Base-by-base conservation (phyloP, 2,888 invertebrate species). In the Tetragnatha montana region DNA sequence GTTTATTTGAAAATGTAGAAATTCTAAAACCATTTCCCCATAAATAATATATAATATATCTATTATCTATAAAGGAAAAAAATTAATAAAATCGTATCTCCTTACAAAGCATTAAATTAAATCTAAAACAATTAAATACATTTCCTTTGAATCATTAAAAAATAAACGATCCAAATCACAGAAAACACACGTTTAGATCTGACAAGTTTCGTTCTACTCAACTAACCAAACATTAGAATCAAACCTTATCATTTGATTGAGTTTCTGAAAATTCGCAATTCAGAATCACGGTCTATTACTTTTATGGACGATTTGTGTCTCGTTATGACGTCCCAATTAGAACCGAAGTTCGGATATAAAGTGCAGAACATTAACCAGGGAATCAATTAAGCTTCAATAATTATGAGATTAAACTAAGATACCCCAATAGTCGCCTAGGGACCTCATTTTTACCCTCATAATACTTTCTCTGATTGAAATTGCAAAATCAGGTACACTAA, bases 311-410 rank as follows among this genome's bases (percentile, higher is more conserved):
- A 60, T 17, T 17, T 17, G 60, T 60, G 12, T 60, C 12, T 17
- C 60, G 60, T 60, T 60, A 12, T 60, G 60, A 7, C 60, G 17
- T 60, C 17, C 60, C 60, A 60, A 60, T 60, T 60, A 12, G 60
- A 17, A 60, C 17, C 12, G 12, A 17, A 60, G 14, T 17, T 60
- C 60, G 12, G 60, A 60, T 60, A 60, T 60, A 17, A 60, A 60
- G 12, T 60, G 60, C 60, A 60, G 60, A 60, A 60, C 60, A 60
- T 60, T 60, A 60, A 60, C 14, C 17, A 60, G 60, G 35, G 60
- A 60, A 60, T 60, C 60, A 60, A 60, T 60, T 60, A 60, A 60
- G 60, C 60, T 60, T 60, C 60, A 60, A 60, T 60, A 60, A 60
- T 60, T 60, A 60, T 60, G 60, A 60, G 60, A 60, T 60, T 60